Base-by-base conservation (phyloP, 2,888 invertebrate genomes). In the Ceriagrion tenellum region DNA sequence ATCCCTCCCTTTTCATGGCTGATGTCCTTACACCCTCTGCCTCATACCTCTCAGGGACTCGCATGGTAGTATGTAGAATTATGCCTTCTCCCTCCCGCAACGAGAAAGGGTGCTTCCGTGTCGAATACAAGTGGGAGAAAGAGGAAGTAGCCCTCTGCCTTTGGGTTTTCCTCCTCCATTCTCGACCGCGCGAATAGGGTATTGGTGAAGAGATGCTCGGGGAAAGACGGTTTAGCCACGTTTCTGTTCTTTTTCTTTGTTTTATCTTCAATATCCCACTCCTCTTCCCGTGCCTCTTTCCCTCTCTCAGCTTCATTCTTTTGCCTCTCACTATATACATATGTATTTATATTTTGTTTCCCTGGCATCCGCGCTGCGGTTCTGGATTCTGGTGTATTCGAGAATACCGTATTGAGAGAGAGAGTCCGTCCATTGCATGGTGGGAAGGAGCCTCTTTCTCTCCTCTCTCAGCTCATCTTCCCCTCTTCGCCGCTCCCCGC, bases 291-390 rank as follows among this genome's bases (percentile, higher is more conserved):
- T 16, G 20, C 20, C 81, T 35, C 35, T 81, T 13, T 35, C 16
- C 18, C 35, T 81, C 30, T 35, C 35, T 35, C 35, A 18, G 81
- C 30, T 12, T 81, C 35, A 35, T 81, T 81, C 81, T 81, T 81
- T 81, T 30, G 81, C 3, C 69, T 20, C 47, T 47, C 47, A 4
- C 47, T 47, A 47, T 47, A 20, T 59, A 59, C 13, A 59, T 59
- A 8, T 59, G 10, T 2, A 10, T 81, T 35, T n/a, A n/a, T n/a
- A n/a, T n/a, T 81, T 81, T 81, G 23, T 35, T 81, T 81, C 59
- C 59, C 18, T 35, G 81, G 81, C 81, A 81, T 35, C 81, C 81
- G 81, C 81, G 81, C 30, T 81, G 81, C 35, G 81, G 81, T 81
- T 16, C 26, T 16, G 35, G 81, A 2, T 81, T 16, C 13, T 47